Base-by-base conservation (phyloP, 2,888 invertebrate genomes). In the Melitaea athalia region DNA sequence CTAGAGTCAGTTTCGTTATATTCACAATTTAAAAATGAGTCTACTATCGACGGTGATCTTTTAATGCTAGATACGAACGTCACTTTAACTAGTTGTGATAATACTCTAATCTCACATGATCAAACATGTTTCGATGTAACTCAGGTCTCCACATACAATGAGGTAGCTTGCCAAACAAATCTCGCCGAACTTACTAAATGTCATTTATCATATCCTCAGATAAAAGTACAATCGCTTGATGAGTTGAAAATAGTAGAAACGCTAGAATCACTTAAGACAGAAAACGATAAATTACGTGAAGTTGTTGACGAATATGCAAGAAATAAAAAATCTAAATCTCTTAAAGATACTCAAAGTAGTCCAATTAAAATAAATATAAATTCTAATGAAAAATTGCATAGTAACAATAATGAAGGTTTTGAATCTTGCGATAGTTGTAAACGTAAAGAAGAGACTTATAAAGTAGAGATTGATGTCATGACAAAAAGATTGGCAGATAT, bases 41-140 rank as follows among this genome's bases (percentile, higher is more conserved):
- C 91, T 31, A 87, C 84, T 12, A 79, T 90, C 67, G 92, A 92
- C 73, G 85, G 87, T 7, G 92, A 92, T 75, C 78, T 91, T 10
- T 80, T 92, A 64, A 92, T 92, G 92, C 78, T 92, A 68, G 92
- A 92, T 69, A 90, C 91, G 38, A 92, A 92, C 76, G 69, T 89
- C n/a, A 89, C 88, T 3, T 70, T 90, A 59, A 83, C 85, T 8
- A 86, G 88, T 33, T 81, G 81, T 38, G 86, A 91, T 74, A 89
- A 85, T 68, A 91, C 91, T 62, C 74, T 90, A 43, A 75, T 82
- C 45, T 83, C 81, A 7, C 81, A 82, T 72, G 89, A 91, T 70
- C 88, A 89, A 79, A 89, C 88, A 8, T 86, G 86, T 72, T 81
- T 88, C 69, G 88, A 91, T 74, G 74, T 84, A 47, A 87, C 87